Conservation (phyloP, 2,113 vertebrate species). For the Platysternon megacephalum region DNA sequence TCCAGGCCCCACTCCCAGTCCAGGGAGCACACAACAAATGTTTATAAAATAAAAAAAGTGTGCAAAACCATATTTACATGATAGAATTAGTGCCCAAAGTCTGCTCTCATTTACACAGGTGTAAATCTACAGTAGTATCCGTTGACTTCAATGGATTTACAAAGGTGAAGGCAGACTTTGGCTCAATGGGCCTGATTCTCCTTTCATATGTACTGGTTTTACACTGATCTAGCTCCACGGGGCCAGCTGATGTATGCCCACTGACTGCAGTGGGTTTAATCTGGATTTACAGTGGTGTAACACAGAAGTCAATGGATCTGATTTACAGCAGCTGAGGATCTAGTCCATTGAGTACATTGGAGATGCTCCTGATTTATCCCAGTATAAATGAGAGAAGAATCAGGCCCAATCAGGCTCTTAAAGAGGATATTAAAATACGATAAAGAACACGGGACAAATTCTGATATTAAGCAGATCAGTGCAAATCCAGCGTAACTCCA, state of each 20-base stretch:
- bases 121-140: neutral
- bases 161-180: neutral
- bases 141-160: neutral
- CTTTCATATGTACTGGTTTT: neutral
- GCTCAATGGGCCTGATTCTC: rapidly evolving
- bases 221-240: neutral
- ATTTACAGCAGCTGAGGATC: neutral
- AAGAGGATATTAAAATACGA: neutral
- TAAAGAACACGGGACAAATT: neutral
- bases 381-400: neutral
- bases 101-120: neutral
- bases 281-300: neutral
- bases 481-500: rapidly evolving
- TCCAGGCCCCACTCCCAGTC: neutral
- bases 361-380: neutral
- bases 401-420: neutral
- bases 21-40: neutral
- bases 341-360: neutral
- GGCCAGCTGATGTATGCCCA: too few species aligned
- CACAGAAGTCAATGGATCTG: neutral
- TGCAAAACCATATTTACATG: neutral
- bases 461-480: neutral
- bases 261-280: neutral
- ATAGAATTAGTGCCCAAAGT: neutral
- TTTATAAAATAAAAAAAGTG: neutral